Evolutionary conservation across 2,113 vertebrate genomes (phyloP).

Genomic region (Cavia porcellus): DNA sequence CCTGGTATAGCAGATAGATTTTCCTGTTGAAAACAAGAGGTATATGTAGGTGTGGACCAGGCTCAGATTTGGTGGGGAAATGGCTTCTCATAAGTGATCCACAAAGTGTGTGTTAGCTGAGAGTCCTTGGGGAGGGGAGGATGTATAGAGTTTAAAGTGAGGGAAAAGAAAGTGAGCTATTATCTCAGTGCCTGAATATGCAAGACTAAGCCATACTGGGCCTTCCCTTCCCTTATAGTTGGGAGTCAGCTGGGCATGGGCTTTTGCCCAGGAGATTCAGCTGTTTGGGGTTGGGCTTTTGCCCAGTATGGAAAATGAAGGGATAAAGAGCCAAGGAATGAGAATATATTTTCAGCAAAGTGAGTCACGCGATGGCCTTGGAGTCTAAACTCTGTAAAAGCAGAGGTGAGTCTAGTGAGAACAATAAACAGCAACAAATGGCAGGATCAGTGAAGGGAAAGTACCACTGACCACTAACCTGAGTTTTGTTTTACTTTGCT

Average conservation of each 20-base stretch:
- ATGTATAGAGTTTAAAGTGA: neutral
- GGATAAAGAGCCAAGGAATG: neutral
- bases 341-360: neutral
- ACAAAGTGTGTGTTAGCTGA: neutral
- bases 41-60: neutral
- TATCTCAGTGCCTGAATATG: neutral
- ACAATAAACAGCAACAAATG: neutral
- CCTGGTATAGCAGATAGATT: neutral
- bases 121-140: too few relatives aligned
- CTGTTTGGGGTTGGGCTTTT: neutral
- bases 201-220: neutral
- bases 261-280: neutral
- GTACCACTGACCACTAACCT: neutral
- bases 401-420: neutral
- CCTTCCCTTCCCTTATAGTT: neutral
- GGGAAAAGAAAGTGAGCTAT: neutral
- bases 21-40: neutral
- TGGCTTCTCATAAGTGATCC: conserved; percentile 37
- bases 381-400: neutral
- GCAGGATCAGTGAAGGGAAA: neutral
- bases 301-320: neutral
- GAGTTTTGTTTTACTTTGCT: neutral
- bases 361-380: neutral
- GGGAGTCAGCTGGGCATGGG: neutral
- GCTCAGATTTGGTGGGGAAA: neutral